phyloP scores from a whole-genome alignment of 2,797 vertebrate species.

The Anguilla anguilla region DNA sequence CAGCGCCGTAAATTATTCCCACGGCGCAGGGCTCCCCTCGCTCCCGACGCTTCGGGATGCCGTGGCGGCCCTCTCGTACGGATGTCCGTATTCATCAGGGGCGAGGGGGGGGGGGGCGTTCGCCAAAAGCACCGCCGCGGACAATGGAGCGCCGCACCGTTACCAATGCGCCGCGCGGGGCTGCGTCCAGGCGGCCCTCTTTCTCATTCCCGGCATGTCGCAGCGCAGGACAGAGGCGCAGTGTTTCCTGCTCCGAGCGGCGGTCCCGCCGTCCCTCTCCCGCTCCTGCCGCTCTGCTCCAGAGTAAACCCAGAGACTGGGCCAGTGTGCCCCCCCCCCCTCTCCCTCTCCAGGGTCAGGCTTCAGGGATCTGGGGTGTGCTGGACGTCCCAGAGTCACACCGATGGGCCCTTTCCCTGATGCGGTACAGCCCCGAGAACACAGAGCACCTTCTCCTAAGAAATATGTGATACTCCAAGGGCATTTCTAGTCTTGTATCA shows the following conservation, averaged over 20 bases:
- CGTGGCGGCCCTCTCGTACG: conserved; percentile 56
- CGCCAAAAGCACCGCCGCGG: not conserved
- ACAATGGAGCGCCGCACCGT: not conserved
- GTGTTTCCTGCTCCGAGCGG: conserved; percentile 39
- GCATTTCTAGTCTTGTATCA: not conserved
- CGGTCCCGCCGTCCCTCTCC: conserved; percentile 36
- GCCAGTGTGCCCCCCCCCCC: not conserved
- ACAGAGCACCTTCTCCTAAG: not conserved
- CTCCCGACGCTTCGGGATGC: conserved; percentile 33
- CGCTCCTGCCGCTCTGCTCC: not conserved
- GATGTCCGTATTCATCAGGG: conserved; percentile 62
- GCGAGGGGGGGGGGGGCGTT: conserved; percentile 53
- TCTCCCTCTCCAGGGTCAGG: not conserved
- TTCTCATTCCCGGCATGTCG: conserved; percentile 45
- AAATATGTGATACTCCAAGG: not conserved
- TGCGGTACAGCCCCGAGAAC: not conserved
- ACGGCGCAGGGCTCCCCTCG: conserved; percentile 35
- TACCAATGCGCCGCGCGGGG: conserved; percentile 40
- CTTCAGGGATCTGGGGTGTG: not conserved
- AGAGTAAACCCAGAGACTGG: not conserved
- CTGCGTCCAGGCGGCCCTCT: conserved; percentile 33
- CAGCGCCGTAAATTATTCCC: conserved; percentile 72
- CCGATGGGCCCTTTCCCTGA: not conserved
- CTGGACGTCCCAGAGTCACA: not conserved
- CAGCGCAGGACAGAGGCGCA: conserved; percentile 37